Conservation (phyloP, 2,888 invertebrate species). For the Ichneumoninae sp. region DNA sequence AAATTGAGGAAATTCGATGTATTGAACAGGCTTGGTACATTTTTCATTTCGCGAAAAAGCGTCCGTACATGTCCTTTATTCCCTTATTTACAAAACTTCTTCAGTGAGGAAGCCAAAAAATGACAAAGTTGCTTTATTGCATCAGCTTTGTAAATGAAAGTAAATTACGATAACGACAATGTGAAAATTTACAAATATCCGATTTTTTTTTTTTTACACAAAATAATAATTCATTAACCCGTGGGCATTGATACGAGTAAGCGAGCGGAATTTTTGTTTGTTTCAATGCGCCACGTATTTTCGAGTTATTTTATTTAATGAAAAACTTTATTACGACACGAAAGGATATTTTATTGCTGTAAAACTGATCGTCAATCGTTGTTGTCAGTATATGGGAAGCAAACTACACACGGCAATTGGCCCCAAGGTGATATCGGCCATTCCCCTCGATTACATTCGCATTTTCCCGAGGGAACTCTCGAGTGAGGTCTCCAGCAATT, state of each 20-base stretch:
- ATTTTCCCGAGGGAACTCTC: constrained; percentile 41
- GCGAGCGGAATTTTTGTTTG: constrained; percentile 15
- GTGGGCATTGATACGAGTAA: neutral
- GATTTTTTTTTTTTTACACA: neutral
- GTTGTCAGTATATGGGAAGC: neutral
- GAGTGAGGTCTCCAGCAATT: neutral
- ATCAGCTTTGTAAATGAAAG: no score
- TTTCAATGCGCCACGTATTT: neutral
- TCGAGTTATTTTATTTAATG: constrained; percentile 36
- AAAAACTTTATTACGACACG: constrained; percentile 47
- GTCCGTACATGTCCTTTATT: no score
- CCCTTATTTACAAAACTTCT: no score
- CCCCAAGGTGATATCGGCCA: constrained; percentile 49
- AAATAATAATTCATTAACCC: neutral
- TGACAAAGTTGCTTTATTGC: no score
- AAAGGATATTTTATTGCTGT: constrained; percentile 49
- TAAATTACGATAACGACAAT: no score
- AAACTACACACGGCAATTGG: constrained; percentile 40
- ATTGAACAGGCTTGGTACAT: no score
- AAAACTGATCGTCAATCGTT: constrained; percentile 26
- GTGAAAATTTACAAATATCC: no score
- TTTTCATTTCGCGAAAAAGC: no score
- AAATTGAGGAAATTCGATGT: no score
- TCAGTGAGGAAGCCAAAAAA: no score
- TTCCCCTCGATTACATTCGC: constrained; percentile 61